These are phyloP conservation scores for Myoxocephalus aenaeus DNA, from an alignment of 2,797 vertebrate species.

Conservation along the genomic window DNA sequence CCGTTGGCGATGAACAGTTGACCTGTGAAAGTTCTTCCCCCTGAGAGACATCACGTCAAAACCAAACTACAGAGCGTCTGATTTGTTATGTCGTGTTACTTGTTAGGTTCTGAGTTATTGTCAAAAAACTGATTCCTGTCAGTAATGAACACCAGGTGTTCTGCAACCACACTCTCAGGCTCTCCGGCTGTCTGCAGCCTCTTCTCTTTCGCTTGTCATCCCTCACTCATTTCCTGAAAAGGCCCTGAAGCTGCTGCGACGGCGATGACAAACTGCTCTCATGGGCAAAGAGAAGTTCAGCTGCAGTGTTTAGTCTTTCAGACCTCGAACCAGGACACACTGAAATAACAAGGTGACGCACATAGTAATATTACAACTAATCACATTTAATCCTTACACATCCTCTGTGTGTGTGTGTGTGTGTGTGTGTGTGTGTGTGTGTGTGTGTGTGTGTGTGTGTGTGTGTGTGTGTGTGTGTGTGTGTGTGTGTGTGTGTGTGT, in stretches of 20 bases:
- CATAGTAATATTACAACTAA: not conserved
- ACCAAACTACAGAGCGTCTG: not conserved
- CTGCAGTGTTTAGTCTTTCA: constrained; percentile 28
- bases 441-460: not conserved
- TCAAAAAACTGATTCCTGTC: constrained; percentile 14
- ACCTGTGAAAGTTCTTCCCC: constrained; percentile 7
- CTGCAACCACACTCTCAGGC: not conserved
- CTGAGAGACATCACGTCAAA: constrained; percentile 18
- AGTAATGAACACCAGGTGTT: constrained; percentile 59
- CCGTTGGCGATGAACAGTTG: not conserved
- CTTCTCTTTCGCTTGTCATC: constrained; percentile 39
- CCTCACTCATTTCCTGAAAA: constrained; percentile 58
- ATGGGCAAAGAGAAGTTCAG: not conserved
- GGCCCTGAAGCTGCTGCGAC: constrained; percentile 13
- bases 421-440: not conserved
- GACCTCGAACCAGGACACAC: constrained; percentile 22
- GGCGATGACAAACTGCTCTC: constrained; percentile 48
- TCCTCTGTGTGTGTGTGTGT: not conserved
- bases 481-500: not conserved
- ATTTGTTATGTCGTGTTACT: constrained; percentile 14
- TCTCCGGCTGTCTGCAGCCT: constrained; percentile 3
- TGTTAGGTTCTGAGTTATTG: not conserved
- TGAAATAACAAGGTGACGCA: constrained; percentile 37
- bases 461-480: too few relatives aligned
- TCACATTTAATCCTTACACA: not conserved